phyloP scores from a whole-genome alignment of 2,113 vertebrate species.

The Tragelaphus scriptus region DNA sequence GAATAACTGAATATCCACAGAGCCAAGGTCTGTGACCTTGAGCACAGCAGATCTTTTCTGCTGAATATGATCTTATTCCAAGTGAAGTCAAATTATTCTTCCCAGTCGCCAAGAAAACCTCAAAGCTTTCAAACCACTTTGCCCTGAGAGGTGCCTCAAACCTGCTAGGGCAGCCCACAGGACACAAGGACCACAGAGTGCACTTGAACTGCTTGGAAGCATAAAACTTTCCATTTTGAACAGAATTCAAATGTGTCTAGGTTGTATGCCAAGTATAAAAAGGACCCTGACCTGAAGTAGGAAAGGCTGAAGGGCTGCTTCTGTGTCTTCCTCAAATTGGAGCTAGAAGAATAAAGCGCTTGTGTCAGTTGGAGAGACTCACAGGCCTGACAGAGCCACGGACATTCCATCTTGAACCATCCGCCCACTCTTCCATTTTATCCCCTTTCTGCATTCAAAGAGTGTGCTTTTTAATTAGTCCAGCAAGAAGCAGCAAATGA shows the following conservation, averaged over 20 bases:
- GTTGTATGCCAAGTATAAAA: neutral
- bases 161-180: neutral
- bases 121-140: conserved; percentile 53
- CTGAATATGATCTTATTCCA: conserved; percentile 53
- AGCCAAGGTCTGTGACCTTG: conserved; percentile 55
- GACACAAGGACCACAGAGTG: neutral
- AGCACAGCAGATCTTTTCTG: conserved; percentile 34
- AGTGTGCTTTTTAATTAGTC: neutral
- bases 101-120: conserved; percentile 50
- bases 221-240: conserved; percentile 27
- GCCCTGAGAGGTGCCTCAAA: conserved; percentile 25
- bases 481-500: neutral
- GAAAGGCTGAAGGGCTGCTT: neutral
- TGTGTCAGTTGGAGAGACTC: neutral
- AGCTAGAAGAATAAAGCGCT: neutral
- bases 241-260: conserved; percentile 11
- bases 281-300: neutral
- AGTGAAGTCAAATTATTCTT: conserved; percentile 54
- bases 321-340: neutral
- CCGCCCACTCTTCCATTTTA: neutral
- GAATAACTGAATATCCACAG: conserved; percentile 45
- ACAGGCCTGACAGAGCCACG: neutral
- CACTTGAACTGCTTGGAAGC: conserved; percentile 19
- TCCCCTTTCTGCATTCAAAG: neutral
- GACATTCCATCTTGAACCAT: neutral